Conservation (phyloP, 2,113 vertebrate species). For the Hiodon tergisus region DNA sequence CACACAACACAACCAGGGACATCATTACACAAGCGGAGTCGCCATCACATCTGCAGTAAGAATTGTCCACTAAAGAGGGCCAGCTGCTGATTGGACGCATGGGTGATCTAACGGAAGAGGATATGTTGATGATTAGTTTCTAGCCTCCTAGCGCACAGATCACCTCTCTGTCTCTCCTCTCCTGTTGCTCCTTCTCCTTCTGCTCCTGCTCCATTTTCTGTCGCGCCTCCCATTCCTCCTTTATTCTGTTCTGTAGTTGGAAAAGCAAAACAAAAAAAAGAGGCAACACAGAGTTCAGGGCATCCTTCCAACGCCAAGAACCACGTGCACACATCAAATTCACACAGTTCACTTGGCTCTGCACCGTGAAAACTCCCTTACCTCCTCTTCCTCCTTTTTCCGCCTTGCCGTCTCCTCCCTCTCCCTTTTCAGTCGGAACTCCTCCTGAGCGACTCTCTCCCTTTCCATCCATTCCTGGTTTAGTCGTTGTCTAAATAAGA, state of each 20-base stretch:
- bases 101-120: conserved; percentile 55
- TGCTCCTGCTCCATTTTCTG: conserved; percentile 78
- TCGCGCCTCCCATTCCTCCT: conserved; percentile 90
- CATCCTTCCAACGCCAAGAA: background rate
- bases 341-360: background rate
- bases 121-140: conserved; percentile 65
- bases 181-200: conserved; percentile 74
- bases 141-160: conserved; percentile 77
- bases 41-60: too few relatives aligned
- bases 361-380: conserved; percentile 34
- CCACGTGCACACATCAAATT: background rate
- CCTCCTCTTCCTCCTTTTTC: conserved; percentile 87
- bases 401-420: conserved; percentile 76
- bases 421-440: conserved; percentile 74
- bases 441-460: conserved; percentile 83
- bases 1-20: too few relatives aligned
- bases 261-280: conserved; percentile 18
- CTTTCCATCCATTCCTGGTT: conserved; percentile 85
- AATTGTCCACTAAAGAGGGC: too few relatives aligned
- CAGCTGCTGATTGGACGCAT: background rate
- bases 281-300: background rate
- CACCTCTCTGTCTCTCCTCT: conserved; percentile 95
- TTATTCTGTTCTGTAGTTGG: conserved; percentile 75
- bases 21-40: too few relatives aligned
- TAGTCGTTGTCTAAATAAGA: conserved; percentile 65